phyloP scores from a whole-genome alignment of 1,140 invertebrate species.

The Zaprionus lachaisei region DNA sequence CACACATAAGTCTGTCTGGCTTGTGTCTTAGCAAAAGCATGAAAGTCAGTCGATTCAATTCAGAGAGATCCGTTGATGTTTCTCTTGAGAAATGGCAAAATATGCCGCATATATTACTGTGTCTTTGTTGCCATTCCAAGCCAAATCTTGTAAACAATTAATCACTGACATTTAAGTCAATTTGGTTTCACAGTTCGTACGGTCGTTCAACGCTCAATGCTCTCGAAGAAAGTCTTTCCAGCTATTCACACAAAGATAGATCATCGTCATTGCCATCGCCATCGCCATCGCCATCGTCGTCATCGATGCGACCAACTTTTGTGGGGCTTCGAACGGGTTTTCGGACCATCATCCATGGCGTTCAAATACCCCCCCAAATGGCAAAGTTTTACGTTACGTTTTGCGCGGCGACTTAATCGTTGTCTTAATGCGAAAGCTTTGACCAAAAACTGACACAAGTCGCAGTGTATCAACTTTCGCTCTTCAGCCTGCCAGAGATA shows the following conservation, averaged over 20 bases:
- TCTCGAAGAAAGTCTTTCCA: constrained; percentile 41
- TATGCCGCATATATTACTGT: neutral
- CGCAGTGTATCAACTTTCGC: constrained; percentile 45
- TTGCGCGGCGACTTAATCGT: constrained; percentile 25
- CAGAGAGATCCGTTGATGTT: constrained; percentile 3
- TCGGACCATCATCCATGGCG: neutral
- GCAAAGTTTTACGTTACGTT: constrained; percentile 30
- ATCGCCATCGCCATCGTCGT: no score
- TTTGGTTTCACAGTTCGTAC: constrained; percentile 20
- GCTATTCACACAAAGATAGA: constrained; percentile 8
- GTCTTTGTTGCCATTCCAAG: constrained; percentile 35
- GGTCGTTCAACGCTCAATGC: constrained; percentile 23
- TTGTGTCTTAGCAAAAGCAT: constrained; percentile 5
- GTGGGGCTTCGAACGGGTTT: constrained; percentile 38
- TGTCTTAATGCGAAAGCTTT: constrained; percentile 44
- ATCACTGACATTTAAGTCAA: constrained; percentile 30
- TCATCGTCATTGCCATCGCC: constrained; percentile 13
- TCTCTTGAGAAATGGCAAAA: constrained; percentile 17
- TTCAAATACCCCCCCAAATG: constrained; percentile 24
- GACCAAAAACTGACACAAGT: constrained; percentile 46
- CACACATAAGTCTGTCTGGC: neutral
- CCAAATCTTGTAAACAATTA: constrained; percentile 33
- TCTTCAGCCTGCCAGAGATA: constrained; percentile 19
- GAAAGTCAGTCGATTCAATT: constrained; percentile 31
- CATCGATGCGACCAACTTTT: neutral